These are phyloP conservation scores for Muscidifurax raptorellus DNA, from an alignment of 1,140 invertebrate species.

Conservation along the genomic window DNA sequence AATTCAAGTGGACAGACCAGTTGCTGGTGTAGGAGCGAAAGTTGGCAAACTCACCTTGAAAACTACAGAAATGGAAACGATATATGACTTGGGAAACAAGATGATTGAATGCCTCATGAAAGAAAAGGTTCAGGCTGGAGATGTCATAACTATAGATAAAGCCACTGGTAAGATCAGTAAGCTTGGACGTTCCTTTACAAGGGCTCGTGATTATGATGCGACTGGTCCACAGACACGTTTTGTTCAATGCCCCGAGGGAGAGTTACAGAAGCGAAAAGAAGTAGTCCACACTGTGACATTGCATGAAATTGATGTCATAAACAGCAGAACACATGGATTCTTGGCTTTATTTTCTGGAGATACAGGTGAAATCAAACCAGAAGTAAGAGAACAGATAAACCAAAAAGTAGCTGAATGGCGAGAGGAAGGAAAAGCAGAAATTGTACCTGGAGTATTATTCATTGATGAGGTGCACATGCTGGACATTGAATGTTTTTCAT, in stretches of 20 bases:
- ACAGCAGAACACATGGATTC: conserved; percentile 97
- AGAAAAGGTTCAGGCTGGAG: conserved; percentile 97
- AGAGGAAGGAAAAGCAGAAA: conserved; percentile 99
- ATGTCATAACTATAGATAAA: conserved; percentile 98
- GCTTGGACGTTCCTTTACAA: conserved; percentile 95
- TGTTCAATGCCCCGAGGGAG: conserved; percentile 98
- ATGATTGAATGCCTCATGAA: conserved; percentile 98
- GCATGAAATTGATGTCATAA: conserved; percentile 99
- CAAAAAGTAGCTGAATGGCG: conserved; percentile 98
- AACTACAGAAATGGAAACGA: conserved; percentile 99
- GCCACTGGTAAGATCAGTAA: conserved; percentile 98
- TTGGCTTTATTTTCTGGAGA: conserved; percentile 98
- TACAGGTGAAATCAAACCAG: conserved; percentile 98
- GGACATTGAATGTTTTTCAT: conserved; percentile 99
- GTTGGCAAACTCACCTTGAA: conserved; percentile 96
- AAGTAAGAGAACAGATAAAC: conserved; percentile 99
- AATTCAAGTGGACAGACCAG: conserved; percentile 96
- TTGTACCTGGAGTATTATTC: conserved; percentile 96
- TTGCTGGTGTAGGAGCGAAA: conserved; percentile 92
- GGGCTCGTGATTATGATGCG: conserved; percentile 98
- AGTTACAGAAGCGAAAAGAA: conserved; percentile 99
- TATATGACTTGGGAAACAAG: conserved; percentile 98
- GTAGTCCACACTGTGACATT: conserved; percentile 98
- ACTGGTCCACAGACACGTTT: conserved; percentile 95
- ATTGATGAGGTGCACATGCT: conserved; percentile 98